Conservation (phyloP, 2,797 vertebrate genomes). For the Eulemur albifrons region DNA sequence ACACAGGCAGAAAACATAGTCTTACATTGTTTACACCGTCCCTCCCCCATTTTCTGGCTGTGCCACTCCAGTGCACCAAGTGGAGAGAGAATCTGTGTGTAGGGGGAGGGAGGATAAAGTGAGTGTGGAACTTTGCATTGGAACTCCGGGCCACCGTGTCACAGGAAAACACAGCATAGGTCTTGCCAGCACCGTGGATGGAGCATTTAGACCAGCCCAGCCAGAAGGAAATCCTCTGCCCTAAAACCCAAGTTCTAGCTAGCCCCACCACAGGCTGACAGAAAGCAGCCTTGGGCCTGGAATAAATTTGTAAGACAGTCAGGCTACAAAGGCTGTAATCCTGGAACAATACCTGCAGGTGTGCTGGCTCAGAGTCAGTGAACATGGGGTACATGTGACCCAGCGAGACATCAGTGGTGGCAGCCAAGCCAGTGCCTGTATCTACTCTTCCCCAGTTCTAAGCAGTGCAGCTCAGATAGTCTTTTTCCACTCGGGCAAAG, state of each 20-base stretch:
- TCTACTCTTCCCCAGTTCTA: background rate
- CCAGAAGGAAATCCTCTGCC: background rate
- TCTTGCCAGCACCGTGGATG: background rate
- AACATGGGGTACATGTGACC: background rate
- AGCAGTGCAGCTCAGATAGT: background rate
- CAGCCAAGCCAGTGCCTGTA: background rate
- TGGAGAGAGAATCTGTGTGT: background rate
- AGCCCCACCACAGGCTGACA: background rate
- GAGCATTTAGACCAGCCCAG: background rate
- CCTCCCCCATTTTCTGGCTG: background rate
- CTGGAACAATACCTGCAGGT: background rate
- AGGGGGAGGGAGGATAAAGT: background rate
- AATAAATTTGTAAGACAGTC: background rate
- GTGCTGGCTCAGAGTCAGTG: background rate
- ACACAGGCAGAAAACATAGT: background rate
- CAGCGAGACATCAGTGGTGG: background rate
- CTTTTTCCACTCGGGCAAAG: background rate
- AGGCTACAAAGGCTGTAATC: background rate
- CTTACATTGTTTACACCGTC: background rate
- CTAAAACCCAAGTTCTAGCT: background rate
- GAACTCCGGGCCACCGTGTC: too few relatives aligned
- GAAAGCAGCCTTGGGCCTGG: background rate
- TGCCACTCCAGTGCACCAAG: background rate
- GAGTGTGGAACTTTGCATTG: too few relatives aligned
- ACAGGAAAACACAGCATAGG: background rate